Evolutionary conservation across 2,797 vertebrate genomes (phyloP).

Genomic region (Sebastes diaconus): DNA sequence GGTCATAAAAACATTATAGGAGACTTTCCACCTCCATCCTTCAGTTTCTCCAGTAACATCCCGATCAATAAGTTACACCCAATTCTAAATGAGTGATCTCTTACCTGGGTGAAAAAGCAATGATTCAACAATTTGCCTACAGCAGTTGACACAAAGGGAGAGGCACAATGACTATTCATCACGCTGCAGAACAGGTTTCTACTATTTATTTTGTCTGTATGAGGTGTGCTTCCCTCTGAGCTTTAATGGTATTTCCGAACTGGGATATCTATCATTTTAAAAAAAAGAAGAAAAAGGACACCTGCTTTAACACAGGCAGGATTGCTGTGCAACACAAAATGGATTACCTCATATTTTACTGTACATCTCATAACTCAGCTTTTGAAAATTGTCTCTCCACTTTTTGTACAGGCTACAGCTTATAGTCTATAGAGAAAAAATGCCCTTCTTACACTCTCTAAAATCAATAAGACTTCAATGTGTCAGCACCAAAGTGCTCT

Average conservation of each 20-base stretch:
- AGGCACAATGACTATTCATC: conserved; percentile 19
- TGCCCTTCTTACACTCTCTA: background rate
- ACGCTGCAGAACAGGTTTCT: conserved; percentile 19
- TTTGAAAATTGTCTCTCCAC: conserved; percentile 6
- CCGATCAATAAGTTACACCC: conserved; percentile 3
- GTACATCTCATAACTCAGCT: conserved; percentile 37
- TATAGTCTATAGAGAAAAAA: conserved; percentile 8
- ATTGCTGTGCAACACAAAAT: conserved; percentile 16
- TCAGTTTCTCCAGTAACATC: background rate
- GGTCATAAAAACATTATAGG: background rate
- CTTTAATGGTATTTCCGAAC: conserved; percentile 29
- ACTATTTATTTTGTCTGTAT: conserved; percentile 33
- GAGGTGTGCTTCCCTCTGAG: background rate
- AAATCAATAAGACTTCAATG: conserved; percentile 28
- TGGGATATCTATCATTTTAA: conserved; percentile 37
- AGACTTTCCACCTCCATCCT: background rate
- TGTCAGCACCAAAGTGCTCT: conserved; percentile 22
- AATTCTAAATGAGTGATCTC: conserved; percentile 9
- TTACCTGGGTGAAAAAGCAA: conserved; percentile 16
- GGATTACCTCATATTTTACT: conserved; percentile 37
- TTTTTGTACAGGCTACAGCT: conserved; percentile 8
- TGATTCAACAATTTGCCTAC: conserved; percentile 39
- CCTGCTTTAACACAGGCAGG: conserved; percentile 1
- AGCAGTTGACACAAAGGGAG: conserved; percentile 18
- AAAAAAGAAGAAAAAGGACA: conserved; percentile 15